A percentile compares a stretch with the other conserved stretches of the same genome.
Conservation (phyloP, 2,797 vertebrate species). For the Muscicapa striata region DNA sequence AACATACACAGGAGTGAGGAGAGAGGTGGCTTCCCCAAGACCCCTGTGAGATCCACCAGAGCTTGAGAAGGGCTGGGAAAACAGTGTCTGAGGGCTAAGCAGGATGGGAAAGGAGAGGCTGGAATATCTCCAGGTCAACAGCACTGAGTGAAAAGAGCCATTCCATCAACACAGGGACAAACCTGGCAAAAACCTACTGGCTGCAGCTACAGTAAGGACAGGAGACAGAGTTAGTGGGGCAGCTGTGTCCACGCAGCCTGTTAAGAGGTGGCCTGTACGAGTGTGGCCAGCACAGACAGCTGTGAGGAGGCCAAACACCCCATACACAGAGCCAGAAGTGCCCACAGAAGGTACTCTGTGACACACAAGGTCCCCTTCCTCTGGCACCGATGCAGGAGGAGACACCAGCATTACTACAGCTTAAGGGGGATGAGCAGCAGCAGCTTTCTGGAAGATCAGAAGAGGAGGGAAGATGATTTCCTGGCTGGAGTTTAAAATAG, state of each 20-base stretch:
- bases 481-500: conserved; percentile 5
- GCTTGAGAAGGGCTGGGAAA: conserved; percentile 10
- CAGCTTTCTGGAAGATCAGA: conserved; percentile 22
- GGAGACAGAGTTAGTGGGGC: neutral
- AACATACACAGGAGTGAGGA: conserved; percentile 73
- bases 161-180: neutral
- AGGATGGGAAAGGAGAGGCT: neutral
- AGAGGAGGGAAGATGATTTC: neutral
- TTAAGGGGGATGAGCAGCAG: neutral
- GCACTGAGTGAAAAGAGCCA: neutral
- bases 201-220: neutral
- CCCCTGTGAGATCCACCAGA: neutral
- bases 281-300: neutral
- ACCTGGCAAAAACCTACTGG: conserved; percentile 33
- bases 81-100: neutral
- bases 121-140: conserved; percentile 21
- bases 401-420: neutral
- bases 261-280: neutral
- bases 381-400: conserved; percentile 31
- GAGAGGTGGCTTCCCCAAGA: neutral
- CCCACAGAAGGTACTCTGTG: conserved; percentile 25
- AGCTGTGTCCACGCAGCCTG: neutral
- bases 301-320: conserved; percentile 38
- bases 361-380: conserved; percentile 49
- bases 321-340: neutral